Base-by-base conservation (phyloP, 2,888 invertebrate species). In the Sarcophaga caerulescens region DNA sequence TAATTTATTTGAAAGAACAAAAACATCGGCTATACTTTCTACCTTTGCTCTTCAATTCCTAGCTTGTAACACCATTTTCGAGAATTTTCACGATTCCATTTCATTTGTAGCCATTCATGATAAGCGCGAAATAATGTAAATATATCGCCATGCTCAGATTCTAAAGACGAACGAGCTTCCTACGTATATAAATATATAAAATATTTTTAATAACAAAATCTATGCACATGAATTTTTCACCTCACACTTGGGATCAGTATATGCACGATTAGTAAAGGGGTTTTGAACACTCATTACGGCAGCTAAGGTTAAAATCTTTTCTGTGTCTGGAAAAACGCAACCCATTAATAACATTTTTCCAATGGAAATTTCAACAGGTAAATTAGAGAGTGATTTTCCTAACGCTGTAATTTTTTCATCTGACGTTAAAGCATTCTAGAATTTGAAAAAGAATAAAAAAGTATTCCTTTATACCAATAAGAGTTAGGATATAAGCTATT, bases 341-440 rank as follows among this genome's bases (percentile, higher is more conserved):
- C 98, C 98, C 94, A 98, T 95, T 25, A 99, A 96, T 59, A 99
- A 94, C 95, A 99, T 98, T 94, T 99, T 99, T 1, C 99, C 99
- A 78, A 99, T 95, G 0, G 96, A 95, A 77, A 99, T 96, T 91
- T 99, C 99, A 0, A 99, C 98, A 0, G 99, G 99, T 21, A 99
- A 94, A 91, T 96, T 96, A 5, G 98, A 95, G 79, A 99, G 93
- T 78, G 98, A 96, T 90, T 96, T 95, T 1, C 99, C 99, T 76
- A 99, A 94, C 0, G 96, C 94, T 0, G 99, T 99, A 47, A 99
- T 93, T 89, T 96, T 96, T 92, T 98, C 97, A 88, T 96, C 95
- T 4, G 95, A 94, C 0, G 95, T 95, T 47, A 99, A 91, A 0
- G 98, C 98, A 62, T 96, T 97, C 96, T 97, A 60, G 25, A 78